A percentile compares a stretch with the other conserved stretches of the same genome.
Evolutionary conservation across 1,140 invertebrate genomes (phyloP).

Genomic region (Psix sp.): DNA sequence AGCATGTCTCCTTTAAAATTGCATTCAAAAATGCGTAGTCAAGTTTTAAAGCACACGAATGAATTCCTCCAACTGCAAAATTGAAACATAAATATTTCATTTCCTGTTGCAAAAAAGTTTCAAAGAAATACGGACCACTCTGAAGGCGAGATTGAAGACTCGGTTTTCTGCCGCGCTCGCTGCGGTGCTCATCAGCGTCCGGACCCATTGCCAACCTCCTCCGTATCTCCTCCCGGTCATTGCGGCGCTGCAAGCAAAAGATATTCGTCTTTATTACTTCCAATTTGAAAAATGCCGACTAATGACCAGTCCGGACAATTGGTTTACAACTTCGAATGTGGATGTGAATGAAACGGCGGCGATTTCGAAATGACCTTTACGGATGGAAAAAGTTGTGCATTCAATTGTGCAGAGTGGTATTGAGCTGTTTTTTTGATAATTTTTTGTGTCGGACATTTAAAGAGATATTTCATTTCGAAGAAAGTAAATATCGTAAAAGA

Average conservation of each 20-base stretch:
- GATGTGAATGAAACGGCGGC: no score
- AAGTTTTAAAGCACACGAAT: no score
- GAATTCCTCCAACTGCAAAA: background rate
- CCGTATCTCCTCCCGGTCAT: conserved; percentile 94
- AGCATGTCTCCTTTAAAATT: no score
- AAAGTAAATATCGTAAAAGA: no score
- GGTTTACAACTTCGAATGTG: no score
- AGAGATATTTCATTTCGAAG: no score
- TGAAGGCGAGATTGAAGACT: conserved; percentile 91
- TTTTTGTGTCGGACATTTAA: no score
- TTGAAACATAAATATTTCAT: conserved; percentile 9
- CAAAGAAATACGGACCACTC: conserved; percentile 81
- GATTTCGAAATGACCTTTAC: no score
- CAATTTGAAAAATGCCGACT: conserved; percentile 12
- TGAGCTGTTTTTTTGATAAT: no score
- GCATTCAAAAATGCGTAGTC: no score
- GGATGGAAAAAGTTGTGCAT: no score
- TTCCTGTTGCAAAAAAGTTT: conserved; percentile 26
- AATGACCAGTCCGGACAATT: conserved; percentile 11
- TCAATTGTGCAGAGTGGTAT: no score
- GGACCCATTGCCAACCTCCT: conserved; percentile 90
- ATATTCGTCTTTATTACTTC: conserved; percentile 38
- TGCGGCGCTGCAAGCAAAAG: conserved; percentile 83
- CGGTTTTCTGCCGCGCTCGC: conserved; percentile 85
- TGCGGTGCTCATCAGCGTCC: conserved; percentile 84